phyloP scores from a whole-genome alignment of 1,140 invertebrate species.

The Oedothorax gibbosus region DNA sequence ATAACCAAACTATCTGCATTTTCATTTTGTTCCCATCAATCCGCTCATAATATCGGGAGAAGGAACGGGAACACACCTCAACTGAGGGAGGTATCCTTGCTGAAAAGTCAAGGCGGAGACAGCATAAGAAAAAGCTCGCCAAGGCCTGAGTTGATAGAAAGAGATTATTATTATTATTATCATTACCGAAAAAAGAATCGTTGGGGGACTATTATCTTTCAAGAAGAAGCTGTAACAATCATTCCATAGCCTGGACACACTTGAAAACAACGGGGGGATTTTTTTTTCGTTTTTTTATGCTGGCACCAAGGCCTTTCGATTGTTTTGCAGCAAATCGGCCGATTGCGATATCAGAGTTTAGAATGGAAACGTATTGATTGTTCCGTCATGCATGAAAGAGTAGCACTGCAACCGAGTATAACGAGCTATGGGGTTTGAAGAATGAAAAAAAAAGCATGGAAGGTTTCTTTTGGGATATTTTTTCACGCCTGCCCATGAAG shows the following conservation, averaged over 20 bases:
- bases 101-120: conserved; percentile 13
- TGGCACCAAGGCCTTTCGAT: conserved; percentile 47
- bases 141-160: conserved; percentile 51
- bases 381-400: conserved; percentile 56
- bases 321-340: conserved; percentile 35
- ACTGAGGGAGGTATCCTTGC: conserved; percentile 35
- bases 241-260: conserved; percentile 27
- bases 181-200: neutral
- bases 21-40: no score
- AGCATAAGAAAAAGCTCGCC: conserved; percentile 13
- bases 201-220: conserved; percentile 44
- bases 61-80: conserved; percentile 37
- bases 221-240: conserved; percentile 59
- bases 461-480: conserved; percentile 29
- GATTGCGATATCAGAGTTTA: conserved; percentile 37
- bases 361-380: conserved; percentile 52
- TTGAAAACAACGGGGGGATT: conserved; percentile 51
- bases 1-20: no score
- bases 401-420: conserved; percentile 2
- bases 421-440: conserved; percentile 4
- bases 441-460: conserved; percentile 24
- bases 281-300: conserved; percentile 1
- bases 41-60: neutral
- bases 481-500: conserved; percentile 22
- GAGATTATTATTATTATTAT: conserved; percentile 60